Evolutionary conservation across 2,888 invertebrate genomes (phyloP).

Genomic region (Parochlus steinenii): DNA sequence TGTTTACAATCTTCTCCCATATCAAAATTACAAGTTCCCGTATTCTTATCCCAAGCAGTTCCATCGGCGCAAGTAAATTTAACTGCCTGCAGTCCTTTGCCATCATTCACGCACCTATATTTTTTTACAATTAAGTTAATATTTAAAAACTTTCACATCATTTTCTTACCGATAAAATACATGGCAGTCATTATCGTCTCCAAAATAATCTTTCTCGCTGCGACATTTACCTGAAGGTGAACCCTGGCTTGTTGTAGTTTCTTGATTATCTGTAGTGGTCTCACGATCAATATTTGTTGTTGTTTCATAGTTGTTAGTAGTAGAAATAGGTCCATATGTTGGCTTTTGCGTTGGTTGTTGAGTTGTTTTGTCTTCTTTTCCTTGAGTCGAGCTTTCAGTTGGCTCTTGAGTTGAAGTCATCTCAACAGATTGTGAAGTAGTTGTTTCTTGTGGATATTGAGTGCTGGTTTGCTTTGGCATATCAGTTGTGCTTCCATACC

Average conservation of each 20-base stretch:
- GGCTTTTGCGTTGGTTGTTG: constrained; percentile 12
- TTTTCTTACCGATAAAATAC: constrained; percentile 34
- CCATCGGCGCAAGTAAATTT: constrained; percentile 58
- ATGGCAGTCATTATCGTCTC: constrained; percentile 40
- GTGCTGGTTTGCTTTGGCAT: constrained; percentile 6
- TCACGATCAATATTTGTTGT: neutral
- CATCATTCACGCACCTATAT: constrained; percentile 26
- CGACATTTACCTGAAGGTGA: constrained; percentile 24
- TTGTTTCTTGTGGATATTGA: constrained; percentile 8
- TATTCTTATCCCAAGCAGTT: constrained; percentile 56
- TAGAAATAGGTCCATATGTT: constrained; percentile 3
- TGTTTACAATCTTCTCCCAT: too few species aligned
- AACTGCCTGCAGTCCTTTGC: constrained; percentile 40
- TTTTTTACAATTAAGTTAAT: too few species aligned
- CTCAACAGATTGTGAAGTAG: neutral
- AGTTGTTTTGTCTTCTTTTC: constrained; percentile 9
- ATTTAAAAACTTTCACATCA: constrained; percentile 38
- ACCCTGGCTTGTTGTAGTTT: neutral
- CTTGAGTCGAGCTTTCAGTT: constrained; percentile 13
- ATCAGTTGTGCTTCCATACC: neutral
- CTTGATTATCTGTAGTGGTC: constrained; percentile 1
- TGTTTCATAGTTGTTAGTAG: neutral
- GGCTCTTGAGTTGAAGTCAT: constrained; percentile 11
- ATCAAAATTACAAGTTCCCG: too few species aligned
- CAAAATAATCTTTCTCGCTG: constrained; percentile 45